Conservation (phyloP, 2,113 vertebrate genomes). For the Gracilinanus agilis region DNA sequence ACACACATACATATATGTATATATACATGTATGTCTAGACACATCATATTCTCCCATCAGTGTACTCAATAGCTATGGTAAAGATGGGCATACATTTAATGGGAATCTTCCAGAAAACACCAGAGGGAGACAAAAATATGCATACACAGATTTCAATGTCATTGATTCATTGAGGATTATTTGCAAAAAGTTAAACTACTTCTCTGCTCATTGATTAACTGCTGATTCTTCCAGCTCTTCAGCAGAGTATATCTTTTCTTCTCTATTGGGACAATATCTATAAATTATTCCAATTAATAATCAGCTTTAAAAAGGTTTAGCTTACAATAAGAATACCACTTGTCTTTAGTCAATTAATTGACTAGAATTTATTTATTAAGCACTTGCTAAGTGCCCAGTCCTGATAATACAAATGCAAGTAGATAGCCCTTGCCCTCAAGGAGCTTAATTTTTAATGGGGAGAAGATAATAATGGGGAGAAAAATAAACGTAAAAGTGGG, state of each 20-base stretch:
- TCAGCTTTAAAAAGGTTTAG: neutral
- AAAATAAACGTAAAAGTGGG: neutral
- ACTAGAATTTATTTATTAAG: neutral
- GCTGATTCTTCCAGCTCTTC: neutral
- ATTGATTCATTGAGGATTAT: neutral
- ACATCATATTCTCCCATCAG: neutral
- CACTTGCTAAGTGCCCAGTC: neutral
- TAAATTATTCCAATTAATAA: neutral
- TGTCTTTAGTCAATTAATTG: neutral
- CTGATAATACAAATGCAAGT: neutral
- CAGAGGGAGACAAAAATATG: neutral
- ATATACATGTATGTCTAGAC: too few species aligned
- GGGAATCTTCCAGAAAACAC: neutral
- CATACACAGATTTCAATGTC: neutral
- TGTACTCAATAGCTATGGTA: neutral
- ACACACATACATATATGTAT: too few species aligned
- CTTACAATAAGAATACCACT: neutral
- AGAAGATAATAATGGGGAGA: neutral
- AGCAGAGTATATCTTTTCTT: neutral
- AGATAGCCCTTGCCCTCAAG: neutral
- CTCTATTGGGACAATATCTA: neutral
- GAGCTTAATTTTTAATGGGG: neutral
- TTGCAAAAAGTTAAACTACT: neutral
- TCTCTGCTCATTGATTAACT: neutral
- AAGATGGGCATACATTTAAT: neutral